Conservation (phyloP, 37 sponge, comb jelly and placozoan species). For the Crambe crambe region DNA sequence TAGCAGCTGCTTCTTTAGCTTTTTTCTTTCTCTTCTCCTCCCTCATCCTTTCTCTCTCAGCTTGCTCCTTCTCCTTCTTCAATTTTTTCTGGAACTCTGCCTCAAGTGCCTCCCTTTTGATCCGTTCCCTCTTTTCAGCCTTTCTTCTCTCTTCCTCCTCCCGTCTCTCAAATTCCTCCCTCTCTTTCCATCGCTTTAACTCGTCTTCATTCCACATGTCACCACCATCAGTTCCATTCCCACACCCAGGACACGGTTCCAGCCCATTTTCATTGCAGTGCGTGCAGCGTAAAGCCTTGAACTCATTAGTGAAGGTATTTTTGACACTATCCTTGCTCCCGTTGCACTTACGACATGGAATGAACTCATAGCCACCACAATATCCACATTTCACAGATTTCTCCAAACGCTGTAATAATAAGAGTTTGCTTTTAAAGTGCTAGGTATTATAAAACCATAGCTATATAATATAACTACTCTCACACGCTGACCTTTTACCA, state of each 20-base stretch:
- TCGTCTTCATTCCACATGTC: background rate
- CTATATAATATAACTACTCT: too few relatives aligned
- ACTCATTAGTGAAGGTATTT: slow-evolving; percentile 76
- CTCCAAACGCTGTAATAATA: slow-evolving; percentile 26
- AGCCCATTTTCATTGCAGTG: slow-evolving; percentile 78
- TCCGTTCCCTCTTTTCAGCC: slow-evolving; percentile 3
- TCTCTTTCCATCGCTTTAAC: slow-evolving; percentile 2
- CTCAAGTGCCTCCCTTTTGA: slow-evolving; percentile 6
- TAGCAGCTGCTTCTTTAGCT: background rate
- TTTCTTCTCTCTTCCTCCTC: slow-evolving; percentile 9
- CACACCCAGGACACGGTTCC: slow-evolving; percentile 69
- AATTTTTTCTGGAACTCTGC: background rate
- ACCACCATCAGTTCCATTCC: background rate
- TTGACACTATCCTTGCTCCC: slow-evolving; percentile 81
- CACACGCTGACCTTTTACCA: background rate
- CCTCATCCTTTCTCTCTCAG: background rate
- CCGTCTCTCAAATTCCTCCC: background rate
- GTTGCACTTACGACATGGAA: slow-evolving; percentile 69
- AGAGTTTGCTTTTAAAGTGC: background rate
- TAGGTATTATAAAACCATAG: background rate
- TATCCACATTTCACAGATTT: slow-evolving; percentile 20
- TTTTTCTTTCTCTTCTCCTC: slow-evolving; percentile 2
- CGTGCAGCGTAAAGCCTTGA: slow-evolving; percentile 74
- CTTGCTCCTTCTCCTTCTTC: background rate
- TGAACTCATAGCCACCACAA: slow-evolving; percentile 77